Evolutionary conservation across 1,140 invertebrate species (phyloP).

Genomic region (Araneus ventricosus): DNA sequence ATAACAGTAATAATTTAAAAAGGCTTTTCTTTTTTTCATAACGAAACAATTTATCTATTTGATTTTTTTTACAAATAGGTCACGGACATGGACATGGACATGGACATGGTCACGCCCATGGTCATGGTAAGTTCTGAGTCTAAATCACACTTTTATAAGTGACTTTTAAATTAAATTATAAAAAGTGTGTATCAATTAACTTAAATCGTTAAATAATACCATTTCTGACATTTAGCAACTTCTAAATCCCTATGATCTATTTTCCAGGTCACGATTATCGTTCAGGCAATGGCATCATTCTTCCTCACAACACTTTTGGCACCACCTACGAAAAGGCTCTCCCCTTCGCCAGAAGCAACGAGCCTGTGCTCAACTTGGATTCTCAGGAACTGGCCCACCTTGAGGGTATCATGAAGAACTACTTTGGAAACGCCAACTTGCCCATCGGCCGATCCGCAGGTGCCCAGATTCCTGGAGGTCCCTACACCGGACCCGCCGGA

Average conservation of each 20-base stretch:
- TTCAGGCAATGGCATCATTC: constrained; percentile 61
- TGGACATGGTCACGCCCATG: constrained; percentile 32
- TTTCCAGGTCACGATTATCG: constrained; percentile 43
- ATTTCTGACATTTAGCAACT: too few species aligned
- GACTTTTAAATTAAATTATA: not conserved
- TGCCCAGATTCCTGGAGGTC: not conserved
- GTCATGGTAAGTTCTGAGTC: constrained; percentile 39
- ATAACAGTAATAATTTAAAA: too few species aligned
- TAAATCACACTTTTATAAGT: not conserved
- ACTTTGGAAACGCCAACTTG: constrained; percentile 27
- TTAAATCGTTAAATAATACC: too few species aligned
- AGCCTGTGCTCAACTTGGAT: constrained; percentile 33
- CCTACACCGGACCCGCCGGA: constrained; percentile 34
- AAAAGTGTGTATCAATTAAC: too few species aligned
- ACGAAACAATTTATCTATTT: too few species aligned
- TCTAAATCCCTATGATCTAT: not conserved
- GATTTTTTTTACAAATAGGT: not conserved
- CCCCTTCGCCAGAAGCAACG: not conserved
- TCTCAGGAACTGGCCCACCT: constrained; percentile 49
- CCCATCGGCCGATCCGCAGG: constrained; percentile 27
- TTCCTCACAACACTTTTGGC: constrained; percentile 51
- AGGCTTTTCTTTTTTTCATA: too few species aligned
- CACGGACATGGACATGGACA: constrained; percentile 18
- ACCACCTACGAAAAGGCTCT: constrained; percentile 40
- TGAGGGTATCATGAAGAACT: constrained; percentile 65